phyloP scores from a whole-genome alignment of 2,113 vertebrate genomes.

The Psammodynastes pulverulentus region DNA sequence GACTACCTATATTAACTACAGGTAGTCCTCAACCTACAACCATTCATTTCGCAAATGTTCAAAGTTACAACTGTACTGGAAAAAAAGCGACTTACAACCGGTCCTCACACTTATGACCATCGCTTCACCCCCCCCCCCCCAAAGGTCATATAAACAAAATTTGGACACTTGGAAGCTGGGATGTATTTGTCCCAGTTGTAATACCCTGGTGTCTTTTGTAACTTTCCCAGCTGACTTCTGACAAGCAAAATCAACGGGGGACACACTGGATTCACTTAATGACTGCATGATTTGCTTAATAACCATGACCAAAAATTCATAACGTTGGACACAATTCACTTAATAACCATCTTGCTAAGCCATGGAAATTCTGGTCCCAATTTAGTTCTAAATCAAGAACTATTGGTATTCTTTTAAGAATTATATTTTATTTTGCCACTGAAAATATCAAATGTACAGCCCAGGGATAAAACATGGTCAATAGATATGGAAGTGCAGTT shows the following conservation, averaged over 20 bases:
- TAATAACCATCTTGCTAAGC: not conserved
- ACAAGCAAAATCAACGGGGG: not conserved
- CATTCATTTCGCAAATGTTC: no score
- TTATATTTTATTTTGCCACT: not conserved
- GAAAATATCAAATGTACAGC: not conserved
- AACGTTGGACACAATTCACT: not conserved
- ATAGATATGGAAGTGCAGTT: not conserved
- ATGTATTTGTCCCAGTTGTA: not conserved
- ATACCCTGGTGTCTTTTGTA: not conserved
- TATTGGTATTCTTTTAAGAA: not conserved
- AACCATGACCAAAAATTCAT: not conserved
- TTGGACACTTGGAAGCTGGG: not conserved
- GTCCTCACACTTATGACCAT: not conserved
- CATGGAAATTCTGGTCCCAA: not conserved
- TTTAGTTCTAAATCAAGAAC: not conserved
- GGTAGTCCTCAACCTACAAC: no score
- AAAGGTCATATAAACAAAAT: not conserved
- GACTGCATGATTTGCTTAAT: not conserved
- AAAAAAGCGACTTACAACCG: not conserved
- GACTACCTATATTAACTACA: no score
- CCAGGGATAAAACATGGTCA: not conserved
- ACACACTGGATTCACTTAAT: not conserved
- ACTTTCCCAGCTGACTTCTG: not conserved
- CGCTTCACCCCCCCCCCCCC: no score
- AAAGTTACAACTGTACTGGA: not conserved